phyloP scores from a whole-genome alignment of 2,888 invertebrate genomes.

The Agriotes lineatus region DNA sequence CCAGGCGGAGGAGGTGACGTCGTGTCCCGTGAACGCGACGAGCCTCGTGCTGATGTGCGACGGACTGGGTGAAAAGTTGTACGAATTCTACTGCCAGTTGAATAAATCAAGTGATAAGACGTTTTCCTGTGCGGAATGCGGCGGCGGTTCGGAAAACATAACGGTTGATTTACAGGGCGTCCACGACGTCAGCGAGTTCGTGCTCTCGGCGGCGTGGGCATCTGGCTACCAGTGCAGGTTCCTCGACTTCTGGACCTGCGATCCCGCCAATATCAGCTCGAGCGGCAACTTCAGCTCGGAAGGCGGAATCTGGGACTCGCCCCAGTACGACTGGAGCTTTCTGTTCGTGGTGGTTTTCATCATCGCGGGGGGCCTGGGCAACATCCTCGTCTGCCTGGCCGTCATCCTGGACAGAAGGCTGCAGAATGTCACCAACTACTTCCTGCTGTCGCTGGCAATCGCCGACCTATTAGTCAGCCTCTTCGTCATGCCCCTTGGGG shows the following conservation, averaged over 20 bases:
- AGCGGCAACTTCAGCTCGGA: conserved; percentile 33
- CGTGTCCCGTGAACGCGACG: conserved; percentile 31
- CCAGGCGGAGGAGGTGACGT: conserved; percentile 25
- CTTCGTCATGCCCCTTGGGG: conserved; percentile 96
- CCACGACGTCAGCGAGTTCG: conserved; percentile 38
- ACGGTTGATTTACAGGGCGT: conserved; percentile 34
- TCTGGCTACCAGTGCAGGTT: conserved; percentile 52
- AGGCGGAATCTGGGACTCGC: conserved; percentile 44
- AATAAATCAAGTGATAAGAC: conserved; percentile 44
- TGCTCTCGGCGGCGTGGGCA: conserved; percentile 47
- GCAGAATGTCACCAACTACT: conserved; percentile 97
- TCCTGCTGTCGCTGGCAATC: conserved; percentile 91
- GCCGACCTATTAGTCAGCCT: conserved; percentile 94
- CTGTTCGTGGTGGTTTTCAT: conserved; percentile 88
- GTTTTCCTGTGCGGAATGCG: conserved; percentile 45
- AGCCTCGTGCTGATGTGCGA: conserved; percentile 45
- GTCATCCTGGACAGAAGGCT: conserved; percentile 90
- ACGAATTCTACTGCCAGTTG: conserved; percentile 48
- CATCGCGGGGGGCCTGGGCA: conserved; percentile 89
- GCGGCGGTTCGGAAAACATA: conserved; percentile 29
- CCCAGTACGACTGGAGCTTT: conserved; percentile 83
- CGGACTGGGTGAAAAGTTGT: conserved; percentile 41
- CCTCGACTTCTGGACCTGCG: conserved; percentile 57
- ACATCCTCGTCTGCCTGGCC: conserved; percentile 93
- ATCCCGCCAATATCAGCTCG: conserved; percentile 34